A percentile compares a stretch with the other conserved stretches of the same genome.
Evolutionary conservation across 2,888 invertebrate genomes (phyloP).

Genomic region (Mycalesis mineus): DNA sequence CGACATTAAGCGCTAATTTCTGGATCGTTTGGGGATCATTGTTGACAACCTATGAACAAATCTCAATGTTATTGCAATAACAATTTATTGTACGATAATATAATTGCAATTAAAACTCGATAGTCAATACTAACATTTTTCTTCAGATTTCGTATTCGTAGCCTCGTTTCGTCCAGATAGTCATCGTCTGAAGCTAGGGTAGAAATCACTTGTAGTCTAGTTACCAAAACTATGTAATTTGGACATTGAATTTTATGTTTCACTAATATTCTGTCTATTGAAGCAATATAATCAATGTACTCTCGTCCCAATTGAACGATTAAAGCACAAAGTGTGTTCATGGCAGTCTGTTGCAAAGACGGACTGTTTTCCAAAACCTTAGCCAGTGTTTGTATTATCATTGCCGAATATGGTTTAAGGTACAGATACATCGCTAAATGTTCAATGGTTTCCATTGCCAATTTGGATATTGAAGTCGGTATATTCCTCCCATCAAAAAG

Average conservation of each 20-base stretch:
- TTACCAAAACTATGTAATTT: slow-evolving; percentile 88
- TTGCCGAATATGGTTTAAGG: slow-evolving; percentile 93
- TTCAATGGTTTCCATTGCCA: slow-evolving; percentile 91
- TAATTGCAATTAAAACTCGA: no score
- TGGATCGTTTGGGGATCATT: slow-evolving; percentile 82
- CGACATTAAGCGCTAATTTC: slow-evolving; percentile 87
- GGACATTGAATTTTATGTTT: slow-evolving; percentile 88
- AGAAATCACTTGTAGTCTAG: slow-evolving; percentile 85
- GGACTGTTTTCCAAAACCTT: slow-evolving; percentile 89
- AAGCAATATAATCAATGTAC: slow-evolving; percentile 93
- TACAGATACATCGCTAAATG: slow-evolving; percentile 92
- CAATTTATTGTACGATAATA: neutral
- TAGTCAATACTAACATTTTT: slow-evolving; percentile 78
- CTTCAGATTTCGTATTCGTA: slow-evolving; percentile 83
- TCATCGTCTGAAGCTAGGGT: slow-evolving; percentile 88
- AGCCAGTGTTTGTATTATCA: slow-evolving; percentile 95
- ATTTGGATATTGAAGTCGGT: slow-evolving; percentile 84
- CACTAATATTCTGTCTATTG: slow-evolving; percentile 89
- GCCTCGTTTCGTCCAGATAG: slow-evolving; percentile 81
- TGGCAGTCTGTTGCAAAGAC: slow-evolving; percentile 86
- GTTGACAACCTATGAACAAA: slow-evolving; percentile 48
- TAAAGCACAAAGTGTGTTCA: slow-evolving; percentile 93
- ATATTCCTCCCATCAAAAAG: slow-evolving; percentile 93
- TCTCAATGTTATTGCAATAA: neutral
- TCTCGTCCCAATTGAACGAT: slow-evolving; percentile 93